Base-by-base conservation (phyloP, 2,113 vertebrate genomes). In the Pollachius pollachius region DNA sequence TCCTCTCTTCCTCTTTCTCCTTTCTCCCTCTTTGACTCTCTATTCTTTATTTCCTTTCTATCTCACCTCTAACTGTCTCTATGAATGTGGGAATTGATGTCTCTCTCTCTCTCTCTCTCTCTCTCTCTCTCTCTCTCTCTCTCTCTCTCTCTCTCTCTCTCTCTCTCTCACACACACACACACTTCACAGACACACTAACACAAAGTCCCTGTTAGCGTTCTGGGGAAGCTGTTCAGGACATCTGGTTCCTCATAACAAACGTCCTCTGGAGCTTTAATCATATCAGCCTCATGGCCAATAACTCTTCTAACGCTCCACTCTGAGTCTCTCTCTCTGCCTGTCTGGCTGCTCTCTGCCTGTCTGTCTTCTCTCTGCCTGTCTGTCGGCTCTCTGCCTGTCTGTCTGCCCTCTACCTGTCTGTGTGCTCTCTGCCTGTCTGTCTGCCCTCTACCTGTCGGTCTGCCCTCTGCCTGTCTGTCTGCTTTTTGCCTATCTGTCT, bases 211-310 rank as follows among this genome's bases (percentile, higher is more conserved):
- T 63, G 13, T 16, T 64, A 37, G 23, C 15, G 60, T 12, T 16
- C 64, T 65, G 8, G 63, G 9, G 17, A 19, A 52, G 62, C 25
- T 70, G 3, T 70, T 41, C 62, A 60, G 0, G 17, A 70, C 37
- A 48, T 74, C 82, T 78, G 81, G 83, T 76, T 81, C 30, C 82
- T 69, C 63, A 66, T 81, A 82, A 89, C 79, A 81, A 88, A 91
- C 82, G 83, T 83, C 75, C 82, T 68, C 62, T 77, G 81, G 7
- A 64, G 82, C 75, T 73, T 74, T 89, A 91, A 93, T 90, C 86
- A 81, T 87, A 92, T 93, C 84, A 81, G 80, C 81, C 79, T 79
- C 74, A 79, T 78, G 74, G 69, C 83, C 84, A 84, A 83, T 84
- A 70, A 78, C 68, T 70, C 57, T 65, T 13, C 65, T 66, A 70